phyloP scores from a whole-genome alignment of 2,113 vertebrate species.

The Cnemophilus loriae region DNA sequence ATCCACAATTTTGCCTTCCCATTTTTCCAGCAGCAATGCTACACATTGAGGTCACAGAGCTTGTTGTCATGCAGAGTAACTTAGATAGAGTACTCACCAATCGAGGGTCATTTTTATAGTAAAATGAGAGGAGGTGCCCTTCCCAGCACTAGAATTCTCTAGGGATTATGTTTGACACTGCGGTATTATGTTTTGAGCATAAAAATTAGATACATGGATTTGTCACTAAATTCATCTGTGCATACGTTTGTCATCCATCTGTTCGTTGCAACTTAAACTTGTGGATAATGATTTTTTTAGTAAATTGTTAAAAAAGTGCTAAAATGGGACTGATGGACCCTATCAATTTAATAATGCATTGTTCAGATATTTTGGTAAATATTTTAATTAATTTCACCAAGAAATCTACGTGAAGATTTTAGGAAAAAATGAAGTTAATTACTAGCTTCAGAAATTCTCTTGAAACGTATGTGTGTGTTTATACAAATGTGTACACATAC shows the following conservation, averaged over 20 bases:
- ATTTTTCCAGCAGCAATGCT: not conserved
- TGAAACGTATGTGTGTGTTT: not conserved
- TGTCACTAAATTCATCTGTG: slow-evolving; percentile 64
- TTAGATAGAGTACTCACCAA: not conserved
- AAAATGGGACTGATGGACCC: slow-evolving; percentile 40
- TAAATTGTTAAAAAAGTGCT: slow-evolving; percentile 42
- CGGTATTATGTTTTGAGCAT: slow-evolving; percentile 61
- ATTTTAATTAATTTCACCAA: not conserved
- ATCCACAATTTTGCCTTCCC: not conserved
- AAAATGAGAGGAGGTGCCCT: slow-evolving; percentile 28
- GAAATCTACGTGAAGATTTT: not conserved
- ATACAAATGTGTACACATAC: not conserved
- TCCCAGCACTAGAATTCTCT: not conserved
- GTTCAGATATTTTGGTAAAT: slow-evolving; percentile 30
- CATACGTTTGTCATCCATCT: slow-evolving; percentile 67
- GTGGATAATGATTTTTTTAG: slow-evolving; percentile 34
- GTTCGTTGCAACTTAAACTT: slow-evolving; percentile 57
- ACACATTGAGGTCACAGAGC: not conserved
- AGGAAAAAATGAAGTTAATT: not conserved
- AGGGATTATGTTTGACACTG: slow-evolving; percentile 55
- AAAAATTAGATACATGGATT: slow-evolving; percentile 64
- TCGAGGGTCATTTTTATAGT: not conserved
- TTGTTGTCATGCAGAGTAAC: not conserved
- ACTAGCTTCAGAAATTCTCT: not conserved
- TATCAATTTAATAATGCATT: slow-evolving; percentile 34